These are phyloP conservation scores for Hippopotamus amphibius DNA, from an alignment of 2,113 vertebrate genomes.

Conservation along the genomic window DNA sequence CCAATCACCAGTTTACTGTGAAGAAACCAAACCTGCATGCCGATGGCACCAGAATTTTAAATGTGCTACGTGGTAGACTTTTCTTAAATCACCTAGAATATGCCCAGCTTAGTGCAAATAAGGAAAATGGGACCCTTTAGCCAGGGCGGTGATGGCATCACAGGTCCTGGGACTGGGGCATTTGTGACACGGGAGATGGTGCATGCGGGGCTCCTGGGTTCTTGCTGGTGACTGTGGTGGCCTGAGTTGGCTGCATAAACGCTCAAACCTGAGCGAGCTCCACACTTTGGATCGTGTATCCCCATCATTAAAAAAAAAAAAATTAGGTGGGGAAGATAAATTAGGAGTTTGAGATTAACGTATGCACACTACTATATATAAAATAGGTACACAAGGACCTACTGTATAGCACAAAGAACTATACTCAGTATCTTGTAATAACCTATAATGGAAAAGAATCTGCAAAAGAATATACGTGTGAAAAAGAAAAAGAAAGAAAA, in stretches of 20 bases:
- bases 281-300: not conserved
- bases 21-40: not conserved
- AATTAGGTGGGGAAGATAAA: not conserved
- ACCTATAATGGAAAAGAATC: too few relatives aligned
- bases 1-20: not conserved
- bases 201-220: not conserved
- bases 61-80: not conserved
- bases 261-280: not conserved
- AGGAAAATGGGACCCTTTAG: not conserved
- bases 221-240: not conserved
- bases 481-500: too few relatives aligned
- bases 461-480: too few relatives aligned
- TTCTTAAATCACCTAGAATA: not conserved
- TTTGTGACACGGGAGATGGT: rapidly evolving
- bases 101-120: not conserved
- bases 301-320: not conserved
- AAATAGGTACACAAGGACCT: too few relatives aligned
- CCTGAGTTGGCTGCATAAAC: too few relatives aligned
- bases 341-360: not conserved
- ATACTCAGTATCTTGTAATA: too few relatives aligned
- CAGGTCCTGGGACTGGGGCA: not conserved
- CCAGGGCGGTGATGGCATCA: rapidly evolving
- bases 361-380: not conserved
- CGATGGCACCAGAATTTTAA: not conserved
- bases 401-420: too few relatives aligned